Evolutionary conservation across 2,888 invertebrate species (phyloP).

Genomic region (Aphelenchoides bicaudatus): DNA sequence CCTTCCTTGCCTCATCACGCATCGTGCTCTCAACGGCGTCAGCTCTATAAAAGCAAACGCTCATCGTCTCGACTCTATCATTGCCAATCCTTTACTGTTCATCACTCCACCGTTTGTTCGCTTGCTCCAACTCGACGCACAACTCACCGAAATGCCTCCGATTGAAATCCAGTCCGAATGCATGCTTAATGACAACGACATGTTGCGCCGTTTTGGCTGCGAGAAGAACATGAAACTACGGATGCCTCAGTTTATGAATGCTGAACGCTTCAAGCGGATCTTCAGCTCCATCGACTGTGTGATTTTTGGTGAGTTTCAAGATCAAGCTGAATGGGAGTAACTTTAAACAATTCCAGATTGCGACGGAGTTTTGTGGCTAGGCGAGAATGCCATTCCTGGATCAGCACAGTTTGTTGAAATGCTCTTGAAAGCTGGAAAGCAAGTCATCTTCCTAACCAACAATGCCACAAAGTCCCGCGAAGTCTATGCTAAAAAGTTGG

Average conservation of each 20-base stretch:
- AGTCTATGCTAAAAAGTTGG: conserved; percentile 75
- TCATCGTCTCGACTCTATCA: too few relatives aligned
- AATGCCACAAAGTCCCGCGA: conserved; percentile 80
- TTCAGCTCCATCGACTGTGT: conserved; percentile 56
- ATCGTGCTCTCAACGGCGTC: too few relatives aligned
- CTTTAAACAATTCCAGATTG: neutral
- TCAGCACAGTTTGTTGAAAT: conserved; percentile 48
- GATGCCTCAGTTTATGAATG: conserved; percentile 12
- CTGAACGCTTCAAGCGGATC: conserved; percentile 35
- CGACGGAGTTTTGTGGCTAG: conserved; percentile 56
- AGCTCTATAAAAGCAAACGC: too few relatives aligned
- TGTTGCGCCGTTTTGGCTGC: conserved; percentile 2
- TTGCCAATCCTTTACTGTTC: too few relatives aligned
- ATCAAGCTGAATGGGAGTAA: neutral
- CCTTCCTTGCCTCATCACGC: too few relatives aligned
- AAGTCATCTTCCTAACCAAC: conserved; percentile 68
- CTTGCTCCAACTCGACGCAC: neutral
- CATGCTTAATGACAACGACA: neutral
- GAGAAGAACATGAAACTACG: neutral
- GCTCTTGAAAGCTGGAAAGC: conserved; percentile 25
- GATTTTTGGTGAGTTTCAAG: conserved; percentile 47
- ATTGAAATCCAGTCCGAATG: conserved; percentile 16
- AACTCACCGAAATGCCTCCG: conserved; percentile 16
- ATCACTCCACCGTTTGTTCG: too few relatives aligned
- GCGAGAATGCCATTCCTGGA: conserved; percentile 50